Evolutionary conservation across 2,888 invertebrate genomes (phyloP), one percentile per base, ranked within the genome.

Genomic region (Elysia crispata): DNA sequence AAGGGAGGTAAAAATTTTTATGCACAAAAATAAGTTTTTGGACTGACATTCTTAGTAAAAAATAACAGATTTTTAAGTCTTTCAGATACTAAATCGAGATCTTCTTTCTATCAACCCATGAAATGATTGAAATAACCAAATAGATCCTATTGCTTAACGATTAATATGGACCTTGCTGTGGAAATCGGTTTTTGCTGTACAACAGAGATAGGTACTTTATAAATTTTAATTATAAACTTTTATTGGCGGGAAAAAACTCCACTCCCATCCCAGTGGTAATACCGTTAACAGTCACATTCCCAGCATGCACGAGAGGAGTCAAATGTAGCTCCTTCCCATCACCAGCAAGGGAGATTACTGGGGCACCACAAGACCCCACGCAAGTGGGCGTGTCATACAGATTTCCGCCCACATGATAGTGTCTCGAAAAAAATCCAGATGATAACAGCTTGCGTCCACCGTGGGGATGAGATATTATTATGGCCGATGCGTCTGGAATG

Each of bases 301-400:
- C 79, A 54, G 73, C 28, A 30, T 79, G 79, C 0, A 79, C 66
- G 20, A 67, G 54, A 31, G 73, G 31, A 18, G 79, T 79, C 1
- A 74, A 11, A 11, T 64, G 62, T 18, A 62, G 62, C 0, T 11
- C 49, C 8, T 15, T 13, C 18, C 23, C 66, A 15, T 66, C 54
- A 20, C 49, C 73, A 28, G 62, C 6, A 11, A 79, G 31, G 30
- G 79, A 50, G 1, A 79, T 41, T 3, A 79, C 54, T 41, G 79
- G 79, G 0, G 79, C 79, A 1, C 79, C 79, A 57, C 79, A 79
- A 1, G 73, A 79, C 0, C 79, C 79, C 79, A 79, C 73, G 66
- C 79, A 79, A 15, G 79, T 79, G 8, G 79, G 79, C 5, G 79
- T 74, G 79, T 79, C 79, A 28, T 79, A 74, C 54, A 79, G 41